Conservation (phyloP, 1,140 invertebrate genomes). For the Tachypleus tridentatus region DNA sequence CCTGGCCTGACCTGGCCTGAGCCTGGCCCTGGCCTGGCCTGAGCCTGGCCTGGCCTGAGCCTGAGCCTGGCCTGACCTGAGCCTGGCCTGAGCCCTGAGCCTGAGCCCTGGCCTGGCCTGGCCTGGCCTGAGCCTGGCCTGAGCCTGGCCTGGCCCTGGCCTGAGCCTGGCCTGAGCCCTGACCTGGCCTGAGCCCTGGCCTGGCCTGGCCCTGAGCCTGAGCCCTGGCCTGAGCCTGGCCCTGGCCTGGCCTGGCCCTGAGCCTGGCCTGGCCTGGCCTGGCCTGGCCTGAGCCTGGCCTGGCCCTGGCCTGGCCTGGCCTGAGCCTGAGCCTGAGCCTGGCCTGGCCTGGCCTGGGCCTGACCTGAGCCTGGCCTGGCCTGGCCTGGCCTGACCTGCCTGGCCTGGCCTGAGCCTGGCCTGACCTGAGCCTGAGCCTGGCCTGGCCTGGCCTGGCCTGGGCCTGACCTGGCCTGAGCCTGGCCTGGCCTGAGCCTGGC, state of each 20-base stretch:
- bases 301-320: conserved; percentile 26
- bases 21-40: too few species aligned
- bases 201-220: conserved; percentile 18
- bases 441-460: conserved; percentile 23
- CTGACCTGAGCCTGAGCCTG: conserved; percentile 15
- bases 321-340: conserved; percentile 24
- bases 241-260: conserved; percentile 23
- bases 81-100: conserved; percentile 21
- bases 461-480: conserved; percentile 24
- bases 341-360: conserved; percentile 26
- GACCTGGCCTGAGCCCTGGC: too few species aligned
- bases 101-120: conserved; percentile 18
- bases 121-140: conserved; percentile 18
- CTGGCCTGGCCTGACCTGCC: too few species aligned
- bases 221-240: too few species aligned
- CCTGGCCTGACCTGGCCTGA: conserved; percentile 23
- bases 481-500: conserved; percentile 22
- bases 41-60: conserved; percentile 25
- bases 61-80: conserved; percentile 20
- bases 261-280: conserved; percentile 23
- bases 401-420: conserved; percentile 25
- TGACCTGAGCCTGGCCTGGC: conserved; percentile 20
- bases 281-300: conserved; percentile 23
- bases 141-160: too few species aligned
- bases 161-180: conserved; percentile 26